A percentile compares a stretch with the other conserved stretches of the same genome.
Conservation (phyloP, 2,888 invertebrate genomes). For the Papilio elwesi region DNA sequence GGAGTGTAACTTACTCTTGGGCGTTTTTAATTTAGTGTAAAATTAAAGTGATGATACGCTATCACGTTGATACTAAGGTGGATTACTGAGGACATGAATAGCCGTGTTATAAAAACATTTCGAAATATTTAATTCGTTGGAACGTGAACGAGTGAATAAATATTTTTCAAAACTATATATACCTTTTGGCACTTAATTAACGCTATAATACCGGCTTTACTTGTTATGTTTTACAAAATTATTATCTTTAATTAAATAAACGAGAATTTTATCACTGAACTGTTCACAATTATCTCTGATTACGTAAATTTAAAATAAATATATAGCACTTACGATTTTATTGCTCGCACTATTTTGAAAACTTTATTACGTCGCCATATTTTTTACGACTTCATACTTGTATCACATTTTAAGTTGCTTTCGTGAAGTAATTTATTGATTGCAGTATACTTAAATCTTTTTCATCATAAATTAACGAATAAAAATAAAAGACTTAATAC, state of each 20-base stretch:
- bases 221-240: neutral
- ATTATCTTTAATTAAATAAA: conserved; percentile 11
- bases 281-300: neutral
- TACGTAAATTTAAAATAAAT: conserved; percentile 8
- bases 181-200: conserved; percentile 9
- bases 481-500: too few species aligned
- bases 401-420: neutral
- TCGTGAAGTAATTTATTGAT: neutral
- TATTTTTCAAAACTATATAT: conserved; percentile 4
- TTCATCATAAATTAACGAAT: neutral
- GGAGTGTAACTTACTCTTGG: too few species aligned
- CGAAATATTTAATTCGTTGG: too few species aligned
- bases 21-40: too few species aligned
- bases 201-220: neutral
- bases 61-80: too few species aligned
- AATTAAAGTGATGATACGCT: too few species aligned
- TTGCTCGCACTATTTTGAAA: conserved; percentile 11
- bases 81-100: too few species aligned
- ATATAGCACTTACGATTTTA: neutral
- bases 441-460: too few species aligned
- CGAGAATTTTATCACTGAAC: neutral
- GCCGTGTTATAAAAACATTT: too few species aligned
- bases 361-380: neutral
- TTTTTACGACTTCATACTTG: neutral
- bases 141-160: neutral